Base-by-base conservation (phyloP, 2,797 vertebrate species). In the Acomys russatus region DNA sequence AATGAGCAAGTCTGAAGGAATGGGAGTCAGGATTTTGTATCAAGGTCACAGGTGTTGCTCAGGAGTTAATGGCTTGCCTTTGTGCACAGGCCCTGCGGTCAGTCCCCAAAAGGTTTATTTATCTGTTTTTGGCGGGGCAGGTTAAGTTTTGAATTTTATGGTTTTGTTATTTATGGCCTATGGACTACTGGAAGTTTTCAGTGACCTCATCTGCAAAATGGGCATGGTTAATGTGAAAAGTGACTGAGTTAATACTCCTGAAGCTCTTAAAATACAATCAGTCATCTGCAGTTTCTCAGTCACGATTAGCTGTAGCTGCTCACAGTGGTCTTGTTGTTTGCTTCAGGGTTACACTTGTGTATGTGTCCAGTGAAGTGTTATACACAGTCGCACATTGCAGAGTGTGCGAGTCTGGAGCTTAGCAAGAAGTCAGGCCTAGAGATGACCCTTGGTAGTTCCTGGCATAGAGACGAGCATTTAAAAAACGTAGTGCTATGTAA, bases 141-240 rank as follows among this genome's bases (percentile, higher is more conserved):
- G 59, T 23, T 78, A 91, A 44, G 49, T 87, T 92, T 97, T 90
- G 35, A 89, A 71, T 61, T 91, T 35, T 33, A 11, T 82, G 3
- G 23, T 71, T 94, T 80, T 96, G 63, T 78, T 63, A 30, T n/a
- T 68, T 82, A 73, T 68, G 94, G 71, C 9, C 22, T 83, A 2
- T 78, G 35, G 22, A 94, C 33, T 70, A 33, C 15, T 87, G 56
- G 85, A 76, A 71, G 68, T 79, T 94, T 93, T 82, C 74, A 71
- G 0, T 90, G 66, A 86, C 22, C 30, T 90, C 59, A 63, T 90
- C 56, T 88, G n/a, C 89, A 59, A 91, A 92, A n/a, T 22, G 1
- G 15, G 10, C 30, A 51, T 88, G 44, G 18, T 77, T 92, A 33
- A 25, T 93, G 15, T 94, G 89, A 78, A 94, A 95, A 94, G 89